phyloP scores from a whole-genome alignment of 2,888 invertebrate genomes.

The Aspidiotus rigidus region DNA sequence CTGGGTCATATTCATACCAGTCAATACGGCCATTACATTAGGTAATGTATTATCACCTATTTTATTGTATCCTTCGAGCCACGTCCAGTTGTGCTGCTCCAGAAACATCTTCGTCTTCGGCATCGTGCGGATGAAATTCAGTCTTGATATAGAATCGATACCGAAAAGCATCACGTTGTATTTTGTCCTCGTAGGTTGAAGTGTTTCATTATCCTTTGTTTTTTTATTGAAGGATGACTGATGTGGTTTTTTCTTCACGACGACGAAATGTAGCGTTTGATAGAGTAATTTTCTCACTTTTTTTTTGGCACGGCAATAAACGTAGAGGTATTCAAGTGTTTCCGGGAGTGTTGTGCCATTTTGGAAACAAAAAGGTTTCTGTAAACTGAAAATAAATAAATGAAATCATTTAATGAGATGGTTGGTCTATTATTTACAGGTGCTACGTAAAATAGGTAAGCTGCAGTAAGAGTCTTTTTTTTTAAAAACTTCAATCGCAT shows the following conservation, averaged over 20 bases:
- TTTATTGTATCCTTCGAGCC: slow-evolving; percentile 65
- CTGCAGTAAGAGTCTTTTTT: too few species aligned
- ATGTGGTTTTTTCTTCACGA: slow-evolving; percentile 45
- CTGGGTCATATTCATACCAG: slow-evolving; percentile 50
- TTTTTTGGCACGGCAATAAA: not conserved
- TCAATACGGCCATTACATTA: slow-evolving; percentile 72
- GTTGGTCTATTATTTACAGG: too few species aligned
- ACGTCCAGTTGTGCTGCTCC: slow-evolving; percentile 58
- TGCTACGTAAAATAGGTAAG: too few species aligned
- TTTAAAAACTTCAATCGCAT: too few species aligned
- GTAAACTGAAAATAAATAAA: too few species aligned
- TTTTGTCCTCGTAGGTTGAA: not conserved
- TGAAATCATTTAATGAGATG: too few species aligned
- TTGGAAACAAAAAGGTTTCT: too few species aligned
- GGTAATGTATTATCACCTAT: slow-evolving; percentile 84
- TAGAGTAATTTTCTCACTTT: slow-evolving; percentile 42
- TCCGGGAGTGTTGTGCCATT: not conserved
- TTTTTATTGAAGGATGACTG: not conserved
- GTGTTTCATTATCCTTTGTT: not conserved
- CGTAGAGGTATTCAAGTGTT: slow-evolving; percentile 23
- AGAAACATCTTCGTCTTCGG: slow-evolving; percentile 60
- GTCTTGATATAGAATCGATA: slow-evolving; percentile 73
- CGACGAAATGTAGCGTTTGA: slow-evolving; percentile 49
- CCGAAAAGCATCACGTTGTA: slow-evolving; percentile 66
- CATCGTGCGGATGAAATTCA: slow-evolving; percentile 67